Evolutionary conservation across 2,113 vertebrate species (phyloP), one percentile per base, ranked within the genome.

Genomic region (Capreolus pygargus): DNA sequence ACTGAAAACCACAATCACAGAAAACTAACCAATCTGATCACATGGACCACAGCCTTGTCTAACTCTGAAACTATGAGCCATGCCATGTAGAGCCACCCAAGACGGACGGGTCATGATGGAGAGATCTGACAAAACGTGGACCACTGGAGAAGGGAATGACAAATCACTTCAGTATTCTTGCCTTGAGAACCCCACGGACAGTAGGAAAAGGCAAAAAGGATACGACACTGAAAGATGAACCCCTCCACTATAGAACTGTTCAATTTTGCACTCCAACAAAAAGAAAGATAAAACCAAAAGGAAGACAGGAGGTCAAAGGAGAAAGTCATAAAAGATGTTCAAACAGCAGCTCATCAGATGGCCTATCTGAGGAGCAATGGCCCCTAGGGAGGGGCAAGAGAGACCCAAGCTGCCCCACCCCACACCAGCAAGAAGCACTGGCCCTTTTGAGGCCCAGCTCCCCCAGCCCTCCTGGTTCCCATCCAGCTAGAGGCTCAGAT

Each of bases 201-300:
- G 67, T 70, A 70, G 12, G n/a, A 39, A 70, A 70, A 39, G n/a
- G 19, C 67, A 39, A 70, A 70, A 39, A 70, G 67, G 67, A 36
- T 23, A 39, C 9, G 67, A 70, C 19, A 70, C 17, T 12, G 67
- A 70, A 70, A 23, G 67, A 70, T 70, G 17, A 70, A 39, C n/a
- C 13, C 50, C n/a, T 54, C 50, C 43, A 19, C 64, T 81, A 67
- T 28, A 91, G n/a, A 67, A 33, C 39, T 45, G 28, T 58, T 70
- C 50, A 82, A 70, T 55, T 91, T 55, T 83, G 52, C 17, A 92
- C 47, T 88, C 17, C 17, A 76, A 45, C 43, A 82, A 58, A 81
- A 86, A 86, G 39, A 94, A 94, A 91, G 86, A 70, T 39, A 70
- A 61, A 74, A 21, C 19, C 30, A 84, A 79, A 83, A 52, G 17